Percentiles rank a stretch among this genome's conserved stretches.
Evolutionary conservation across 1,140 invertebrate genomes (phyloP).

Genomic region (Lordiphosa collinella): DNA sequence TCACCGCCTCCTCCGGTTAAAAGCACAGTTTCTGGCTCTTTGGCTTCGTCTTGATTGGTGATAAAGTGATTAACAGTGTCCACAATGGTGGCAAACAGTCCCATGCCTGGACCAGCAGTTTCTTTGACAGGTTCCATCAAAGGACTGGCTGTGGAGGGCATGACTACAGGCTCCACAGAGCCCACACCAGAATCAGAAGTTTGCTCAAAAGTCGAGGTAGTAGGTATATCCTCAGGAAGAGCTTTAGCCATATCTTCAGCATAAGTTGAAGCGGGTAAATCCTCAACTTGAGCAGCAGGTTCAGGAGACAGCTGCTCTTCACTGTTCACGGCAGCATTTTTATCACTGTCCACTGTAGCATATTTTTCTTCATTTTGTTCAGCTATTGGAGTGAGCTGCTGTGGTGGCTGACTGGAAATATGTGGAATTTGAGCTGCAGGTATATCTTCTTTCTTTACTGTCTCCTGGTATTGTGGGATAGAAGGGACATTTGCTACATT

Average conservation of each 20-base stretch:
- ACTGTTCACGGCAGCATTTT: too few relatives aligned
- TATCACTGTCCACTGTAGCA: too few relatives aligned
- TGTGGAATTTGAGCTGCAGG: too few relatives aligned
- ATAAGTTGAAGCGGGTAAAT: too few relatives aligned
- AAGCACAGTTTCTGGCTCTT: slow-evolving; percentile 21
- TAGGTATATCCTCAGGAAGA: not conserved
- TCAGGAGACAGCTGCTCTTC: too few relatives aligned
- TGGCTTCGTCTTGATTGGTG: slow-evolving; percentile 32
- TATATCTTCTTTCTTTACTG: too few relatives aligned
- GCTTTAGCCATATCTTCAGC: not conserved
- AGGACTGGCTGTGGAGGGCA: slow-evolving; percentile 23
- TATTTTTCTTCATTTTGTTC: too few relatives aligned
- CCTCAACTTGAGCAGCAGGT: not conserved
- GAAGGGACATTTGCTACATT: too few relatives aligned
- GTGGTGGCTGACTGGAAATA: too few relatives aligned
- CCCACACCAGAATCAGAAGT: slow-evolving; percentile 10
- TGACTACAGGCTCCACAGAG: slow-evolving; percentile 32
- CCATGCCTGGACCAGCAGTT: slow-evolving; percentile 27
- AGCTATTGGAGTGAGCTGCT: too few relatives aligned
- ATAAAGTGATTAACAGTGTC: slow-evolving; percentile 70
- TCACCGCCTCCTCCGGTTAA: slow-evolving; percentile 20
- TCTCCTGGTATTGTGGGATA: too few relatives aligned
- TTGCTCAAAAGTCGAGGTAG: not conserved
- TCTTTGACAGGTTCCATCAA: slow-evolving; percentile 21
- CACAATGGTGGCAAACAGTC: slow-evolving; percentile 68